A percentile compares a stretch with the other conserved stretches of the same genome.
Evolutionary conservation across 1,140 invertebrate genomes (phyloP).

Genomic region (Acromyrmex charruanus): DNA sequence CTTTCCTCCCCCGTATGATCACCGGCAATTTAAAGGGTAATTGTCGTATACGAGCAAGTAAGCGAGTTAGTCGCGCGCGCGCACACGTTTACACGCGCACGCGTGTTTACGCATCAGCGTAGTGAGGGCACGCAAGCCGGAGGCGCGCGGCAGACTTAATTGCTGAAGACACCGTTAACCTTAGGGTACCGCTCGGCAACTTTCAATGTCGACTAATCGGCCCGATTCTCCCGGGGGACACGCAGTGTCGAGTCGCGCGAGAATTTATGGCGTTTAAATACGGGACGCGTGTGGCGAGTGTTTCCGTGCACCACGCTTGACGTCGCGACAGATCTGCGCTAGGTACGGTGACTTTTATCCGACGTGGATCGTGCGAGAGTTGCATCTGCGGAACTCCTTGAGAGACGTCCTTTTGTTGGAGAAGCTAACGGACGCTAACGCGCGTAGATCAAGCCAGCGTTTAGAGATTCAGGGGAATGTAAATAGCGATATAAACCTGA

Average conservation of each 20-base stretch:
- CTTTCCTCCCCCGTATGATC: constrained; percentile 31
- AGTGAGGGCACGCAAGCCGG: constrained; percentile 63
- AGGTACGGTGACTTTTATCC: constrained; percentile 18
- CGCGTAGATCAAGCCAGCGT: constrained; percentile 44
- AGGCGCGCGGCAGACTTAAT: constrained; percentile 76
- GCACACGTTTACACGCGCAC: not conserved
- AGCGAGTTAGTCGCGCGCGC: constrained; percentile 18
- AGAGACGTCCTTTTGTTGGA: constrained; percentile 49
- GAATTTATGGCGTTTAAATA: constrained; percentile 3
- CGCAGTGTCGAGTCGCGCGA: not conserved
- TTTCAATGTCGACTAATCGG: constrained; percentile 71
- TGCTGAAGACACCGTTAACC: constrained; percentile 78
- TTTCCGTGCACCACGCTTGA: not conserved
- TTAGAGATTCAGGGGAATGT: constrained; percentile 39
- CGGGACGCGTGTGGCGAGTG: not conserved
- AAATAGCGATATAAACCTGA: constrained; percentile 53
- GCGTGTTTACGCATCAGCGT: constrained; percentile 68
- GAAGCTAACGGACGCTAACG: constrained; percentile 40
- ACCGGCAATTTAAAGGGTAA: constrained; percentile 47
- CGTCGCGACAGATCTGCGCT: not conserved
- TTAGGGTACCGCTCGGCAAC: constrained; percentile 75
- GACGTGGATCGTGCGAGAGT: constrained; percentile 37
- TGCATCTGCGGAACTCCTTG: constrained; percentile 49
- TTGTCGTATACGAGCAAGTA: constrained; percentile 21
- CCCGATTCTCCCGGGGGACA: constrained; percentile 5